These are phyloP conservation scores for Cephalopterus ornatus DNA, from an alignment of 2,113 vertebrate genomes.

Conservation along the genomic window DNA sequence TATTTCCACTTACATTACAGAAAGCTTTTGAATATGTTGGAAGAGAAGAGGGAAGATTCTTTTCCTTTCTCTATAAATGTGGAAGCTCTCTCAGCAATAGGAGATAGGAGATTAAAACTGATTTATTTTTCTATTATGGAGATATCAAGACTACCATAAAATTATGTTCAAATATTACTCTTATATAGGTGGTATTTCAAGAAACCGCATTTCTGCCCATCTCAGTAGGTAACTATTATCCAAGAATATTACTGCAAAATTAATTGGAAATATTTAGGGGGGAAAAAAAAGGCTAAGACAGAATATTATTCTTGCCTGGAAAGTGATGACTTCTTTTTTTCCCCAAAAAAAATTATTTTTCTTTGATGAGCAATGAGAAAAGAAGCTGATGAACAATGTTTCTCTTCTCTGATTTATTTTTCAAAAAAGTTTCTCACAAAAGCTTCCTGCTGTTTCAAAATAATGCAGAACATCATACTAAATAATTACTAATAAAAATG, in stretches of 20 bases:
- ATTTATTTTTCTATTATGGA: not conserved
- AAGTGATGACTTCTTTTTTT: not conserved
- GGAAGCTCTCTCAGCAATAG: not conserved
- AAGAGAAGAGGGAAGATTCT: not conserved
- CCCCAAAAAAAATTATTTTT: not conserved
- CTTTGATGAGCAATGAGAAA: not conserved
- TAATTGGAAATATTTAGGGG: not conserved
- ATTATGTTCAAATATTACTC: not conserved
- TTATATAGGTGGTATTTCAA: not conserved
- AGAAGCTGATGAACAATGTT: not conserved
- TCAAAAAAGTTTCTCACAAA: constrained; percentile 7
- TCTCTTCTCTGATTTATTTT: not conserved
- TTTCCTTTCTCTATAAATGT: not conserved
- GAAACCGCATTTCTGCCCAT: not conserved
- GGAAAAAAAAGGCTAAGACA: not conserved
- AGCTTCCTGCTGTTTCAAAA: constrained; percentile 11
- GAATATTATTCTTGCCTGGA: not conserved
- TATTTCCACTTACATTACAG: not conserved
- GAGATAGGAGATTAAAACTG: not conserved
- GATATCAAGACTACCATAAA: not conserved
- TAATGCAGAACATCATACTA: not conserved
- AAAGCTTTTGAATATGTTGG: not conserved
- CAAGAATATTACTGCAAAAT: not conserved
- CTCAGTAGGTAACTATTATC: not conserved
- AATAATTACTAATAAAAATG: constrained; percentile 20